Conservation (phyloP, 2,888 invertebrate genomes). For the Coenonympha glycerion region DNA sequence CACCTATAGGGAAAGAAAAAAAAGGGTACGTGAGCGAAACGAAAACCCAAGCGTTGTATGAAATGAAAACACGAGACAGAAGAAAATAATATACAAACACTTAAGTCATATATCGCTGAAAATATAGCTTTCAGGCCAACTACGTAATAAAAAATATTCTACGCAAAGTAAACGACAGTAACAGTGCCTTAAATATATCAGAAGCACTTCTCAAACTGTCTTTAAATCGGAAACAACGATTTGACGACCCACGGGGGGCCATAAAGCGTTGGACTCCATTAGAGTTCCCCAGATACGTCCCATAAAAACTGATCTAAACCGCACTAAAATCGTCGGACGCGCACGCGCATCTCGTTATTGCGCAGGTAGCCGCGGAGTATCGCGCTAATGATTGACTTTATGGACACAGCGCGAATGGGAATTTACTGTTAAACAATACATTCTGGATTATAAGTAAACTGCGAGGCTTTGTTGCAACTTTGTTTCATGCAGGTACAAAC, state of each 20-base stretch:
- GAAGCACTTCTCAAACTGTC: constrained; percentile 4
- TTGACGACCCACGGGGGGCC: constrained; percentile 17
- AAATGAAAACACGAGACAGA: no score
- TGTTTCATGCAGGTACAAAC: not conserved
- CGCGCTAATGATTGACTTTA: constrained; percentile 17
- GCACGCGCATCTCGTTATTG: constrained; percentile 34
- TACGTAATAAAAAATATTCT: no score
- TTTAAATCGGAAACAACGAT: constrained; percentile 13
- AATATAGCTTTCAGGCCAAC: no score
- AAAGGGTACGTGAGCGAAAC: no score
- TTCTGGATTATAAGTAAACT: not conserved
- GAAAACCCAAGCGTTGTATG: no score
- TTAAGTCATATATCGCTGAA: no score
- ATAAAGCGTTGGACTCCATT: constrained; percentile 24
- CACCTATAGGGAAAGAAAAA: no score
- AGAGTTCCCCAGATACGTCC: constrained; percentile 25
- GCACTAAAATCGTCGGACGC: constrained; percentile 30
- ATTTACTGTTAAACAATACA: constrained; percentile 1
- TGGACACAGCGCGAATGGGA: constrained; percentile 5
- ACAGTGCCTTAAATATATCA: constrained; percentile 2
- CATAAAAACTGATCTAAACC: constrained; percentile 35
- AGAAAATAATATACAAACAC: no score
- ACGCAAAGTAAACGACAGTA: not conserved
- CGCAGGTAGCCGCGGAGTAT: constrained; percentile 9
- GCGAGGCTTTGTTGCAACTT: not conserved